Evolutionary conservation across 2,113 vertebrate species (phyloP), one percentile per base, ranked within the genome.

Genomic region (Lampris megalopsis): DNA sequence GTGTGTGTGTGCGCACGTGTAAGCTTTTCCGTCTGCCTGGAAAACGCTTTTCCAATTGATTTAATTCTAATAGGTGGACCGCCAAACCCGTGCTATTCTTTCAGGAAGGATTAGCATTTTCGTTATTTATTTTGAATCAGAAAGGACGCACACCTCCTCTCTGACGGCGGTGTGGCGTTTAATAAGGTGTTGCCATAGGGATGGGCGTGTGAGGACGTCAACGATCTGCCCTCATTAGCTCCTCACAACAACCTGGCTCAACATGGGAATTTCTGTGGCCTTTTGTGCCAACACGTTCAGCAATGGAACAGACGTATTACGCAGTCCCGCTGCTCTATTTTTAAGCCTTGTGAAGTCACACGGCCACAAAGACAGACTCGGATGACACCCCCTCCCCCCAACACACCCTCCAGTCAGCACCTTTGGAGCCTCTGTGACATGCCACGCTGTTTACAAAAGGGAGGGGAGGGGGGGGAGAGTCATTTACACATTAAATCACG

Each of bases 181-280:
- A 91, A 93, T 83, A 84, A 91, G 81, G 56, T 4, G 79, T 85
- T 88, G 71, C 71, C 52, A 2, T 60, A 68, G 86, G 48, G 82
- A 91, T 67, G 6, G 52, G 49, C 42, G 57, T 10, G 71, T 67
- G 82, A 90, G 75, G 86, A 92, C 91, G 83, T 93, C 92, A 93
- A 43, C 7, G 10, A 36, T 52, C 81, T 77, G 85, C 86, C 79
- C 86, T 92, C 86, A 75, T 91, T 88, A 87, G 86, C 77, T 71
- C 83, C 61, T 75, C 79, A 90, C 90, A 89, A 80, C 86, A 78
- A 74, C 73, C 83, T 86, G 73, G 70, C 63, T 47, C 62, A 67
- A 81, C 42, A 1, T 37, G 79, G 86, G 90, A 88, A 93, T 92
- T 91, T 89, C 84, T 66, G 13, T 9, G n/a, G 6, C 80, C 75